These are phyloP conservation scores for Liasis olivaceus DNA, from an alignment of 2,797 vertebrate species.

Conservation along the genomic window DNA sequence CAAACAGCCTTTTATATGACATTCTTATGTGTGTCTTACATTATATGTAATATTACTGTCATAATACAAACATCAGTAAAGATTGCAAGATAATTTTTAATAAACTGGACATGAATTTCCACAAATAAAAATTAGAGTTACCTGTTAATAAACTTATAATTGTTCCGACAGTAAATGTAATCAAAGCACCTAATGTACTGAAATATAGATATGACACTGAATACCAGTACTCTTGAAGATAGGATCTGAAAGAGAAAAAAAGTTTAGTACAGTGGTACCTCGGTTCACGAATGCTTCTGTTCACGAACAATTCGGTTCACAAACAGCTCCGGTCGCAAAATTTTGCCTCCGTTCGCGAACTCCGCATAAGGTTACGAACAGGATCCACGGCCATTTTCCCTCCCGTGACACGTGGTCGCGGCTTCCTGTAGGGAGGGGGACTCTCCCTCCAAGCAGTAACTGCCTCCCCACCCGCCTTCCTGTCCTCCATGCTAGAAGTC, in stretches of 20 bases:
- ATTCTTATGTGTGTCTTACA: background rate
- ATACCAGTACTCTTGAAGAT: constrained; percentile 81
- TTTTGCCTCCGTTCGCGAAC: too few species aligned
- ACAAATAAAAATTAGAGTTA: constrained; percentile 49
- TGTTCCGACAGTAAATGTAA: constrained; percentile 75
- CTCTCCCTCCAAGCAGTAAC: too few species aligned
- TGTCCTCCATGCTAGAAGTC: too few species aligned
- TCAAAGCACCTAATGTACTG: constrained; percentile 81
- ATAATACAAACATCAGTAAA: background rate
- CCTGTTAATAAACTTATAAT: constrained; percentile 82
- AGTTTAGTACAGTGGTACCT: too few species aligned
- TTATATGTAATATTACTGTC: background rate
- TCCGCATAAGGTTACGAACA: too few species aligned
- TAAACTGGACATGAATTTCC: background rate
- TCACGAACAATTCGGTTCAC: too few species aligned
- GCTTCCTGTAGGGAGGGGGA: too few species aligned
- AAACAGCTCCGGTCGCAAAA: too few species aligned
- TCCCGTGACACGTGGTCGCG: too few species aligned
- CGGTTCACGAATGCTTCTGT: too few species aligned
- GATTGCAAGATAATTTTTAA: background rate
- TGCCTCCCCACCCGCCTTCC: too few species aligned
- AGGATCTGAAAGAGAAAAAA: constrained; percentile 65
- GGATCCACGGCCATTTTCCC: too few species aligned
- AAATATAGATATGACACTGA: constrained; percentile 90
- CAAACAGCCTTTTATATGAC: background rate